phyloP scores from a whole-genome alignment of 2,113 vertebrate genomes.

The Potamarius usumacintae region DNA sequence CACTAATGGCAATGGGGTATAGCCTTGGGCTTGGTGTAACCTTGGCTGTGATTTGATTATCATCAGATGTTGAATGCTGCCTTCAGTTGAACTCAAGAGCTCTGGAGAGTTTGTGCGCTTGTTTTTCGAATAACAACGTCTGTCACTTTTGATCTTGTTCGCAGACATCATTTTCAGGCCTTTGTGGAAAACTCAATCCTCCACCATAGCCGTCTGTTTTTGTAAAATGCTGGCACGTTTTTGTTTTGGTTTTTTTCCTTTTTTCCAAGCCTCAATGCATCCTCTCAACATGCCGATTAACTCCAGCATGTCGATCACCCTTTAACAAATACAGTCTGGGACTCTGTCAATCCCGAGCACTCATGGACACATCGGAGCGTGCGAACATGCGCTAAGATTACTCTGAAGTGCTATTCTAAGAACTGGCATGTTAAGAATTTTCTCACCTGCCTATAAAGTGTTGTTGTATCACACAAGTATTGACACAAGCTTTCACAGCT shows the following conservation, averaged over 20 bases:
- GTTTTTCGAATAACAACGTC: background rate
- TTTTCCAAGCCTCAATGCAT: background rate
- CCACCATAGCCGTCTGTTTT: background rate
- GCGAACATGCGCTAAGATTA: constrained; percentile 9
- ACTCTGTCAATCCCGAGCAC: constrained; percentile 37
- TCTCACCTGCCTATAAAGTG: constrained; percentile 16
- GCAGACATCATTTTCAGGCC: constrained; percentile 9
- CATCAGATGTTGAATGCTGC: constrained; percentile 26
- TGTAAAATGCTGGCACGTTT: background rate
- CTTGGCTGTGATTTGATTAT: constrained; percentile 46
- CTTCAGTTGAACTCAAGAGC: background rate
- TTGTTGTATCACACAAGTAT: constrained; percentile 20
- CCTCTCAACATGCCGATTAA: background rate
- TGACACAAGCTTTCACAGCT: constrained; percentile 25
- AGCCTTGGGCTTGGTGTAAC: constrained; percentile 30
- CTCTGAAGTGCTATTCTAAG: constrained; percentile 30
- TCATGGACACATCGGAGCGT: constrained; percentile 4
- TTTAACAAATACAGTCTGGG: constrained; percentile 41
- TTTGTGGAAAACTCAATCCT: constrained; percentile 9
- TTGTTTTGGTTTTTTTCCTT: no score
- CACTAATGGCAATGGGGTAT: background rate
- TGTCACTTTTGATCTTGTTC: background rate
- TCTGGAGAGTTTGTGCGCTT: background rate
- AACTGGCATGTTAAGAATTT: constrained; percentile 28
- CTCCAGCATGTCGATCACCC: constrained; percentile 15